A percentile compares a stretch with the other conserved stretches of the same genome.
phyloP scores from a whole-genome alignment of 2,888 invertebrate genomes.

The Drosophila borborema region DNA sequence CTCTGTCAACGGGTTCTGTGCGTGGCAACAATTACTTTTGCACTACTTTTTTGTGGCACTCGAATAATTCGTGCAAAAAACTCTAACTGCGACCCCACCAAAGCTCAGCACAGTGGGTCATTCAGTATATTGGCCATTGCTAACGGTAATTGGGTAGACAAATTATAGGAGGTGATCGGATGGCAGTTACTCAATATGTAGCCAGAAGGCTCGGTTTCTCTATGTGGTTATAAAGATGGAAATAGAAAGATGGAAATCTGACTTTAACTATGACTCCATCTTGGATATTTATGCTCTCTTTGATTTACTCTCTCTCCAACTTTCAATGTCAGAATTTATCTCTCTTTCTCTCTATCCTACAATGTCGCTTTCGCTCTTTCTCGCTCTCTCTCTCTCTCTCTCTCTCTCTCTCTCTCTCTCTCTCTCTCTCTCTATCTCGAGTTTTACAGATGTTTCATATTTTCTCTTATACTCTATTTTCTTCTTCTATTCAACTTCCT shows the following conservation, averaged over 20 bases:
- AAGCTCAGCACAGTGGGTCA: slow-evolving; percentile 39
- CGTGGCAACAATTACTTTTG: slow-evolving; percentile 78
- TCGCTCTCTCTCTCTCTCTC: neutral
- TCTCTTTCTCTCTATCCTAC: neutral
- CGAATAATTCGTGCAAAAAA: slow-evolving; percentile 25
- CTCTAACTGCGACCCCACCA: slow-evolving; percentile 12
- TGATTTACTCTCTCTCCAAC: neutral
- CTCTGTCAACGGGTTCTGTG: slow-evolving; percentile 60
- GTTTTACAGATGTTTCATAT: too few species aligned
- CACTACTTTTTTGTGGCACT: slow-evolving; percentile 68
- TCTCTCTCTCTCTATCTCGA: too few species aligned
- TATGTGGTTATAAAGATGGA: too few species aligned
- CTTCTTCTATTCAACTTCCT: neutral
- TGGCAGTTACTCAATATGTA: neutral
- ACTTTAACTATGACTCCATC: neutral
- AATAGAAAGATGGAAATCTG: too few species aligned
- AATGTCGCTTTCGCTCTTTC: neutral
- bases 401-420: neutral
- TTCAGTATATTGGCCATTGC: neutral
- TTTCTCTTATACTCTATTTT: neutral
- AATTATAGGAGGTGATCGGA: neutral
- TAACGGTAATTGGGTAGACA: slow-evolving; percentile 35
- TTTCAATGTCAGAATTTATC: neutral
- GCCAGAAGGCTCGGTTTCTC: neutral
- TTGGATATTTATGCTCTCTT: neutral